phyloP scores from a whole-genome alignment of 2,113 vertebrate genomes.

The Empidonax traillii region DNA sequence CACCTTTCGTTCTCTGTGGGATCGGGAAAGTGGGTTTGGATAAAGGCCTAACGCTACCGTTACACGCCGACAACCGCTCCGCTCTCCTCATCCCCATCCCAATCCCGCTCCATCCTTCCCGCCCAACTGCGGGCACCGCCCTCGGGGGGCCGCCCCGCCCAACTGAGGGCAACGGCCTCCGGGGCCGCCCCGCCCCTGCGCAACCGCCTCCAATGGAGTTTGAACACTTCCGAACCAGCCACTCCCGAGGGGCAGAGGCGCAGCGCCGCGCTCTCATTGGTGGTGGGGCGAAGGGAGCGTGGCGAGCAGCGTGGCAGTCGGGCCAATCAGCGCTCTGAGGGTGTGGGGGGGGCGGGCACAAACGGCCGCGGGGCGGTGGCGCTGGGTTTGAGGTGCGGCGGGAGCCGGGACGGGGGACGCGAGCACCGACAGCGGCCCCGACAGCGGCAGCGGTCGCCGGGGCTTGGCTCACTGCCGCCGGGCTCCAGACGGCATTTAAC shows the following conservation, averaged over 20 bases:
- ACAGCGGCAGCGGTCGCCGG: not conserved
- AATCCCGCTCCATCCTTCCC: not conserved
- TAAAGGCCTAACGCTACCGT: accelerated
- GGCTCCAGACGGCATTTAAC: accelerated
- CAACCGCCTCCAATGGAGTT: not conserved
- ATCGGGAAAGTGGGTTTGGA: accelerated
- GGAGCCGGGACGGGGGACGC: not conserved
- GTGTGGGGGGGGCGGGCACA: accelerated
- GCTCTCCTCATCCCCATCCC: accelerated
- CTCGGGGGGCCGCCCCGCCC: not conserved
- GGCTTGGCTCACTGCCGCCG: not conserved
- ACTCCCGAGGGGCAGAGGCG: not conserved
- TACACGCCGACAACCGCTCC: accelerated
- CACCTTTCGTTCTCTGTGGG: accelerated
- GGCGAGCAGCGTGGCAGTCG: accelerated
- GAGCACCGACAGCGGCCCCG: no score
- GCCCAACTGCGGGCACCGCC: not conserved
- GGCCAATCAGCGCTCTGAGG: not conserved
- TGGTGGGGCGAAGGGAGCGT: accelerated
- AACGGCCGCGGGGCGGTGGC: not conserved
- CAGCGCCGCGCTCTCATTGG: not conserved
- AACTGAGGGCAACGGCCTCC: accelerated
- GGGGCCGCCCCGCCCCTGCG: accelerated
- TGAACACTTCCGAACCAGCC: not conserved
- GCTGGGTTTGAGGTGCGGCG: not conserved